phyloP scores from a whole-genome alignment of 2,888 invertebrate genomes.

The Cheilosia urbana region DNA sequence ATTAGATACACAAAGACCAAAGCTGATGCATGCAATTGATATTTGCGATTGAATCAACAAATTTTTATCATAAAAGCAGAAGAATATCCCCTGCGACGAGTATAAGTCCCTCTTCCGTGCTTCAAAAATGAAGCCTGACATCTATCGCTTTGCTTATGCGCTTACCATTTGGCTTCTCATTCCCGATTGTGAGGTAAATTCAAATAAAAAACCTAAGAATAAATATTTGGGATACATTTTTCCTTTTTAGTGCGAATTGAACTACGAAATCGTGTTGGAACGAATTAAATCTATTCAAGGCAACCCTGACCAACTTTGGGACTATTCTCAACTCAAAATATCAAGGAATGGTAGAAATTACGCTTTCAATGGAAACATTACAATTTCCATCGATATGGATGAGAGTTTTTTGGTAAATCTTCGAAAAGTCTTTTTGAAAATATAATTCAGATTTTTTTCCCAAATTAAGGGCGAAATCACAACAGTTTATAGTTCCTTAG shows the following conservation, averaged over 20 bases:
- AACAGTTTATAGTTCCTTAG: neutral
- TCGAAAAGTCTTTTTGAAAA: neutral
- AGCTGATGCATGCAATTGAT: no score
- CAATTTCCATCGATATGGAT: neutral
- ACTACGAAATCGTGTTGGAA: neutral
- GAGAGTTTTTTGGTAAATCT: neutral
- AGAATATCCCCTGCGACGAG: no score
- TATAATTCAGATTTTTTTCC: neutral
- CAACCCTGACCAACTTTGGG: neutral
- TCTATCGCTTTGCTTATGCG: neutral
- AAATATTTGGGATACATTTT: neutral
- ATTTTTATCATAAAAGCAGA: no score
- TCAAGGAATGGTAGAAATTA: neutral
- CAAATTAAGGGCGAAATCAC: neutral
- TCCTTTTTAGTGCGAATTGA: neutral
- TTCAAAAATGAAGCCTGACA: neutral
- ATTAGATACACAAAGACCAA: no score
- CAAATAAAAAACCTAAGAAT: neutral
- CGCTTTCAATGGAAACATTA: neutral
- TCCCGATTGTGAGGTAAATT: neutral
- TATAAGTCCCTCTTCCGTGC: neutral
- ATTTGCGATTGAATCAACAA: no score
- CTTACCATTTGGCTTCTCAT: neutral
- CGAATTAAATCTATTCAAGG: neutral
- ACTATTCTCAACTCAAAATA: neutral